A percentile compares a stretch with the other conserved stretches of the same genome.
These are phyloP conservation scores for Poeciliopsis turneri DNA, from an alignment of 2,797 vertebrate species.

Conservation along the genomic window DNA sequence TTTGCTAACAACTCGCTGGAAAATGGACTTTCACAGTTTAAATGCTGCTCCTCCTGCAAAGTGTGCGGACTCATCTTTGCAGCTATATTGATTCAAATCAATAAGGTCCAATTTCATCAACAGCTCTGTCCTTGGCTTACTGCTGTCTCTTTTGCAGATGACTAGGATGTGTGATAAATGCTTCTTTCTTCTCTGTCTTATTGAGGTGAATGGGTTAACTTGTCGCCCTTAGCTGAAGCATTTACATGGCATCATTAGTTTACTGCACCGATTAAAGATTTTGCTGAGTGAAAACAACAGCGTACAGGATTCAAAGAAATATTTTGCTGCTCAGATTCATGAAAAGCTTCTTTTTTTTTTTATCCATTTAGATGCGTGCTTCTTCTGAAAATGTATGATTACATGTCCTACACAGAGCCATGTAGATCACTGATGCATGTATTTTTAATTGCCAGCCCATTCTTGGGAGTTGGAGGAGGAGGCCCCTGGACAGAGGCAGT, in stretches of 20 bases:
- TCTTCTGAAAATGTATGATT: slow-evolving; percentile 52
- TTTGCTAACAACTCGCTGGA: slow-evolving; percentile 50
- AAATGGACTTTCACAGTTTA: slow-evolving; percentile 53
- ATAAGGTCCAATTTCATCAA: slow-evolving; percentile 73
- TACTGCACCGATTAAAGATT: slow-evolving; percentile 55
- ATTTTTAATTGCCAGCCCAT: slow-evolving; percentile 87
- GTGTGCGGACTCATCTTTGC: slow-evolving; percentile 49
- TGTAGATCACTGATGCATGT: slow-evolving; percentile 77
- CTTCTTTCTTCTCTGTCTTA: slow-evolving; percentile 56
- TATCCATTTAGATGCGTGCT: slow-evolving; percentile 40
- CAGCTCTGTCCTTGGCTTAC: slow-evolving; percentile 63
- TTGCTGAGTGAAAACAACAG: slow-evolving; percentile 41
- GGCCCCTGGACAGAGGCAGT: slow-evolving; percentile 66
- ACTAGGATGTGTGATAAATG: slow-evolving; percentile 46
- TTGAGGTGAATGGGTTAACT: slow-evolving; percentile 64
- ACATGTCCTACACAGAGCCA: slow-evolving; percentile 63
- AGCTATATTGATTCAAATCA: slow-evolving; percentile 74
- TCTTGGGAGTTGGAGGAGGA: slow-evolving; percentile 51
- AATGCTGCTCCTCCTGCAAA: slow-evolving; percentile 57
- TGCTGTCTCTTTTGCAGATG: slow-evolving; percentile 36
- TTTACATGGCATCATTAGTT: slow-evolving; percentile 55
- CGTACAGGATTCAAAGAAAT: slow-evolving; percentile 20
- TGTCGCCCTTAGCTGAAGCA: slow-evolving; percentile 39
- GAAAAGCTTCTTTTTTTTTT: neutral
- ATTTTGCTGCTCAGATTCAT: slow-evolving; percentile 16